Evolutionary conservation across 2,113 vertebrate species (phyloP), one percentile per base, ranked within the genome.

Genomic region (Microtus montanus): DNA sequence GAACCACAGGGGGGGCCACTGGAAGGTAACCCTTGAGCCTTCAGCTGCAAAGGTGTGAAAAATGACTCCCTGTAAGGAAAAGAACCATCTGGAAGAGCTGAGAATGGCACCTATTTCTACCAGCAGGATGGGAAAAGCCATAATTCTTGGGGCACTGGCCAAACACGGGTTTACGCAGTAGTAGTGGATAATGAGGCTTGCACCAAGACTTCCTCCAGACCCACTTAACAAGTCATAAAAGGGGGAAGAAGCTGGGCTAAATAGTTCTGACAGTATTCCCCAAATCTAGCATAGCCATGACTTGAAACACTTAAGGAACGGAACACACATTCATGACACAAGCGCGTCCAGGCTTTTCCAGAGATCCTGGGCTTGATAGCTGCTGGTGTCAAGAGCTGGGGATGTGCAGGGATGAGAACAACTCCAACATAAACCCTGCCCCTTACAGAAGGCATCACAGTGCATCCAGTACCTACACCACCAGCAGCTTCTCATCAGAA

Each of bases 171-270:
- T 52, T 3, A 2, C 86, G 86, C 54, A 17, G 74, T 2, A 35
- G 12, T 63, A 10, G 19, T 9, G 24, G 35, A 38, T 87, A 54
- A 91, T 86, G 38, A 90, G 47, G 41, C 78, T 33, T 47, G 58
- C 73, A 54, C 63, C 1, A 41, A 92, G 35, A 38, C 2, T 83
- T 30, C 12, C 17, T 87, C 63, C 63, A 89, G 70, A 89, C 13
- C 44, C 87, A 93, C 70, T 70, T 87, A 91, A 84, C 79, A 89
- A 92, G 87, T 70, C 79, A 49, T 93, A 89, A 95, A 80, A 79
- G 87, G 79, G 10, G 82, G 26, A 79, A 84, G 86, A 41, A 87
- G 79, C 22, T 30, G 13, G 49, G 78, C 17, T 54, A 61, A 84
- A 19, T 5, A 33, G 24, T 80, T 94, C 82, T 70, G 38, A 75